Conservation (phyloP, 2,888 invertebrate genomes). For the Drosophila niveifrons region DNA sequence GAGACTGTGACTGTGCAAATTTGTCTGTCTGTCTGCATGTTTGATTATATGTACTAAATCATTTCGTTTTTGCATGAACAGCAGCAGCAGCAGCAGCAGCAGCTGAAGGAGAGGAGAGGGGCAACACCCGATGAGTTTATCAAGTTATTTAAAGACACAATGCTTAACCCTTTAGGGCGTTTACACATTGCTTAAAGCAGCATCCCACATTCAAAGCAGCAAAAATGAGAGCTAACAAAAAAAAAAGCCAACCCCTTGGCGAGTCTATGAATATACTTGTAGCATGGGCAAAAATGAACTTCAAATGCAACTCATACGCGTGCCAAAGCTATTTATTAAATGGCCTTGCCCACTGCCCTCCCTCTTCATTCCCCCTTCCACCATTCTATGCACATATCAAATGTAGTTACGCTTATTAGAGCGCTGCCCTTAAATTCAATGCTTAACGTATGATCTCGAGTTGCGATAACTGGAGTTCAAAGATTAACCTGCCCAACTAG, state of each 20-base stretch:
- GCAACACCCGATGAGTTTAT: constrained; percentile 55
- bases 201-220: constrained; percentile 1
- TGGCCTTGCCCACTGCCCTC: background rate
- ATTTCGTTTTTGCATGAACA: constrained; percentile 57
- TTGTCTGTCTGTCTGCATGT: constrained; percentile 72
- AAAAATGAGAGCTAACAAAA: too few species aligned
- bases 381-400: background rate
- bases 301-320: constrained; percentile 13
- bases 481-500: background rate
- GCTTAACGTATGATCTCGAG: too few species aligned
- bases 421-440: background rate
- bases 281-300: constrained; percentile 33
- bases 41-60: constrained; percentile 74
- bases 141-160: constrained; percentile 72
- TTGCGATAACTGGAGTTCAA: background rate
- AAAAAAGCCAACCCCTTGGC: constrained; percentile 18
- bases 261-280: constrained; percentile 5
- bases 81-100: background rate
- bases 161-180: constrained; percentile 61
- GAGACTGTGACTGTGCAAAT: constrained; percentile 68
- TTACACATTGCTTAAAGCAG: constrained; percentile 32
- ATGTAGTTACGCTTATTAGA: background rate
- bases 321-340: constrained; percentile 21
- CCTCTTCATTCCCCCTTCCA: too few species aligned
- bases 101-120: constrained; percentile 5